Evolutionary conservation across 1,140 invertebrate species (phyloP).

Genomic region (Euglossa dilemma): DNA sequence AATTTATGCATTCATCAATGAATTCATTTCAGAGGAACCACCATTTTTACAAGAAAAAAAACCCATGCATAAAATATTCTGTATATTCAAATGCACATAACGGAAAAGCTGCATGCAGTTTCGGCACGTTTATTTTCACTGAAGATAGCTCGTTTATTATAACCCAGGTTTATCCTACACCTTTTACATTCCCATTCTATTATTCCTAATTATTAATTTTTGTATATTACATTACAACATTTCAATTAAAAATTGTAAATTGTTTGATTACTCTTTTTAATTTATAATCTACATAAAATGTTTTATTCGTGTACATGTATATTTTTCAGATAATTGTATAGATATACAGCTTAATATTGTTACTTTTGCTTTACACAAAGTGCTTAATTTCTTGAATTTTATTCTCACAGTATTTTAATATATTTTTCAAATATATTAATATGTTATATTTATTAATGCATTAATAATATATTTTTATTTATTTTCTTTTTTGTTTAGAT

Average conservation of each 20-base stretch:
- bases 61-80: slow-evolving; percentile 39
- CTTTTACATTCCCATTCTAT: slow-evolving; percentile 20
- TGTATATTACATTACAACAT: not conserved
- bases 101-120: slow-evolving; percentile 59
- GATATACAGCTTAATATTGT: slow-evolving; percentile 17
- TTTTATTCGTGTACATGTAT: not conserved
- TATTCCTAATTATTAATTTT: slow-evolving; percentile 13
- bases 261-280: slow-evolving; percentile 15
- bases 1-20: slow-evolving; percentile 53
- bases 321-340: not conserved
- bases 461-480: slow-evolving; percentile 3
- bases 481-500: slow-evolving; percentile 70
- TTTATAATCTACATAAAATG: not conserved
- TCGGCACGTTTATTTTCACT: slow-evolving; percentile 53
- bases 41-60: slow-evolving; percentile 43
- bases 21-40: slow-evolving; percentile 63
- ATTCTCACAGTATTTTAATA: not conserved
- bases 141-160: slow-evolving; percentile 45
- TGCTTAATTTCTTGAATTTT: slow-evolving; percentile 2
- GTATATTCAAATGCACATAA: slow-evolving; percentile 42
- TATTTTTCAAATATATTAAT: not conserved
- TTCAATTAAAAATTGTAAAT: not conserved
- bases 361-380: slow-evolving; percentile 22
- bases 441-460: not conserved
- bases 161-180: slow-evolving; percentile 13